These are phyloP conservation scores for Halesus radiatus DNA, from an alignment of 1,140 invertebrate species.

Conservation along the genomic window DNA sequence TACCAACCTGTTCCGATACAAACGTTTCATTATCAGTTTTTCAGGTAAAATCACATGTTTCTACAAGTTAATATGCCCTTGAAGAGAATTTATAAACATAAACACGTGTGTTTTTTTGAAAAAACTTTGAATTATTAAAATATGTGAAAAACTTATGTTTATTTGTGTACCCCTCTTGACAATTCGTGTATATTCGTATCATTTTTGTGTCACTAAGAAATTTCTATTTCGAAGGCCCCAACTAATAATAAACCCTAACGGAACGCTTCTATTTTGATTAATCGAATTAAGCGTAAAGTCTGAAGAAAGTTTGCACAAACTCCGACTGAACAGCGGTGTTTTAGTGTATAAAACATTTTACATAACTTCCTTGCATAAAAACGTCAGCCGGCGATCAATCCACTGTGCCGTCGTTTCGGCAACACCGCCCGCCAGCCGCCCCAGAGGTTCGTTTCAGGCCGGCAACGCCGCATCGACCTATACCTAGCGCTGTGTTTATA, in stretches of 20 bases:
- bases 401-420: constrained; percentile 21
- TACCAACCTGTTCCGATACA: constrained; percentile 1
- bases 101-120: no score
- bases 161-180: not conserved
- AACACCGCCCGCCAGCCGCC: constrained; percentile 13
- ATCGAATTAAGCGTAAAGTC: constrained; percentile 20
- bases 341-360: constrained; percentile 26
- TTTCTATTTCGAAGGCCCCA: not conserved
- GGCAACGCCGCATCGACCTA: constrained; percentile 31
- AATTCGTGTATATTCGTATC: no score
- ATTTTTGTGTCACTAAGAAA: not conserved
- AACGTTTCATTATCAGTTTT: not conserved
- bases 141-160: not conserved
- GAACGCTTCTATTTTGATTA: constrained; percentile 22
- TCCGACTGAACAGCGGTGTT: constrained; percentile 11
- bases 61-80: no score
- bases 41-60: not conserved
- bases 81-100: no score
- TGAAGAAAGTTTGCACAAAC: constrained; percentile 18
- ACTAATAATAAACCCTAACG: not conserved
- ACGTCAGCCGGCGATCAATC: constrained; percentile 39
- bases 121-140: no score
- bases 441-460: not conserved
- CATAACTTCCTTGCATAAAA: constrained; percentile 40
- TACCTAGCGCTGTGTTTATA: constrained; percentile 39